A percentile compares a stretch with the other conserved stretches of the same genome.
These are phyloP conservation scores for Priocnemis perturbator DNA, from an alignment of 2,888 invertebrate species.

Conservation along the genomic window DNA sequence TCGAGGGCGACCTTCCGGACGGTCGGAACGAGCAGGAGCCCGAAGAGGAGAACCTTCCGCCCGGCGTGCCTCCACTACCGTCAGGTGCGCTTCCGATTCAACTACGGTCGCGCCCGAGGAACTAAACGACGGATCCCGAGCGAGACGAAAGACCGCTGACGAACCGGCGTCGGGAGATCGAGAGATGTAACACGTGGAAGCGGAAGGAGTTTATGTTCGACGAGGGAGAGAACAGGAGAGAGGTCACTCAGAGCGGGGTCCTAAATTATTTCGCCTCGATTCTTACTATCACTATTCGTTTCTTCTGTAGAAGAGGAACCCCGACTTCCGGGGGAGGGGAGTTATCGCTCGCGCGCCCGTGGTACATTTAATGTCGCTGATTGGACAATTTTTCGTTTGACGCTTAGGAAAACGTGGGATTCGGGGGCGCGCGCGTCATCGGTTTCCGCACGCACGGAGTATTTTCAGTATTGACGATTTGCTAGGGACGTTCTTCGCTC, in stretches of 20 bases:
- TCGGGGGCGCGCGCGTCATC: too few species aligned
- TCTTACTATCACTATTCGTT: too few species aligned
- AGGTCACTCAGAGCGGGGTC: too few species aligned
- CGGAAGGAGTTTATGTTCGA: neutral
- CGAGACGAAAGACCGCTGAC: neutral
- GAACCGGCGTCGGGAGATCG: neutral
- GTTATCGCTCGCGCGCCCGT: too few species aligned
- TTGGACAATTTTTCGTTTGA: too few species aligned
- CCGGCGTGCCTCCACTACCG: conserved; percentile 70
- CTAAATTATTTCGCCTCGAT: neutral
- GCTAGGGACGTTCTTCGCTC: too few species aligned
- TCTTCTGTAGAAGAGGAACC: neutral
- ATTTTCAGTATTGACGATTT: too few species aligned
- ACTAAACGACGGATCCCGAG: conserved; percentile 50
- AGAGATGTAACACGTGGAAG: neutral
- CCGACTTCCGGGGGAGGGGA: too few species aligned
- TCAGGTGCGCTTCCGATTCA: conserved; percentile 72
- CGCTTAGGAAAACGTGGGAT: too few species aligned
- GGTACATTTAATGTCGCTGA: too few species aligned
- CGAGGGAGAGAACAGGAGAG: neutral
- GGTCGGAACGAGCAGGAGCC: conserved; percentile 71
- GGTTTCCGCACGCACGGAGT: too few species aligned
- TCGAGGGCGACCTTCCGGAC: conserved; percentile 68
- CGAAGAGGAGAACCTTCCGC: conserved; percentile 73
- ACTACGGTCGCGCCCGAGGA: conserved; percentile 65